Percentiles rank a stretch among this genome's conserved stretches.
phyloP scores from a whole-genome alignment of 1,140 invertebrate genomes.

The Diprion similis region DNA sequence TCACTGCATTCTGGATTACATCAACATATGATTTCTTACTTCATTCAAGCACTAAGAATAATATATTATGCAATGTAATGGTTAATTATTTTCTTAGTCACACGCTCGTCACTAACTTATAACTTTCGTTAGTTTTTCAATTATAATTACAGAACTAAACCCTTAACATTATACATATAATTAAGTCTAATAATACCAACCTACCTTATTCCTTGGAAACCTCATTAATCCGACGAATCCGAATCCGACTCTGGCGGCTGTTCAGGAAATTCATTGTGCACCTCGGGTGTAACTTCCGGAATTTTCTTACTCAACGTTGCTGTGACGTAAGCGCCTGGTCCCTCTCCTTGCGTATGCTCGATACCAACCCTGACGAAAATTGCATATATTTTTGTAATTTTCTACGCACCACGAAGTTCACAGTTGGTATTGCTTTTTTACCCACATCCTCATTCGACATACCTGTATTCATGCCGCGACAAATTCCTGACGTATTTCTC shows the following conservation, averaged over 20 bases:
- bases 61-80: not conserved
- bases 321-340: conserved; percentile 76
- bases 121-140: not conserved
- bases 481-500: conserved; percentile 98
- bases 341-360: conserved; percentile 80
- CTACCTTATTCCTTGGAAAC: not conserved
- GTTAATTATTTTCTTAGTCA: not conserved
- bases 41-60: conserved; percentile 1
- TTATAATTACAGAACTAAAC: not conserved
- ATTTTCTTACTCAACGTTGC: conserved; percentile 67
- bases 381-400: not conserved
- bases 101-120: not conserved
- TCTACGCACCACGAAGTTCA: not conserved
- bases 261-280: conserved; percentile 38
- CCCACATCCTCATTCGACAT: conserved; percentile 47
- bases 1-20: not conserved
- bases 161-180: not conserved
- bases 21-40: not conserved
- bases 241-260: conserved; percentile 48
- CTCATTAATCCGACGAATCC: conserved; percentile 51
- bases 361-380: conserved; percentile 75
- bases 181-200: not conserved
- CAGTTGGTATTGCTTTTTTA: not conserved
- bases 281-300: conserved; percentile 42
- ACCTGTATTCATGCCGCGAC: conserved; percentile 95